Base-by-base conservation (phyloP, 2,113 vertebrate species). In the Pangasianodon gigas region DNA sequence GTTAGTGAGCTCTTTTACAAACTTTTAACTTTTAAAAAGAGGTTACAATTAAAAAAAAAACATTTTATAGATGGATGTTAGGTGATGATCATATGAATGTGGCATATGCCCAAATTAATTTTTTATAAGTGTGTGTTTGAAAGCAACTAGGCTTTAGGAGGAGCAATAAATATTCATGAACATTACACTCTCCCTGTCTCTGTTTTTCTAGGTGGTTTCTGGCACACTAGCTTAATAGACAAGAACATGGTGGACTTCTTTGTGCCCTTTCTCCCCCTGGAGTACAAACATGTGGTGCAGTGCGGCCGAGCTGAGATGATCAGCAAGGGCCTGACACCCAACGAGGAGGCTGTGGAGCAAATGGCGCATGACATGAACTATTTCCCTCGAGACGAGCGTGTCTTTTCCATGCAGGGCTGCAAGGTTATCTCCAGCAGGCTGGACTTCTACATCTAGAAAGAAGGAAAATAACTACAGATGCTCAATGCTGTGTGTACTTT, bases 241-340 rank as follows among this genome's bases (percentile, higher is more conserved):
- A 97, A 96, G 92, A 97, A 99, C 93, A 95, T 99, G 92, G 97
- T 99, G 26, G 98, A 99, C 91, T 98, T 97, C 90, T 99, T 98
- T 0, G 95, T 99, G 10, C 98, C 98, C 0, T 98, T 99, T 87
- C 95, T 99, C 48, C 98, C 98, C 6, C 94, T 99, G 96, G 98
- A 99, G 87, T 97, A 97, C 92, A 94, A 90, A 48, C 98, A 99
- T 0, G 95, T 99, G 29, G 95, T 98, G 62, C 97, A 97, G 96
- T 99, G 98, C 1, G 94, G 95, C 91, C 85, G 95, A 88, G 96
- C 96, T 0, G 97, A 98, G 92, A 95, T 99, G 91, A 87, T 89
- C 46, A 92, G 94, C 2, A 96, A 95, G 3, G 95, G 94, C 52
- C 90, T 92, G 0, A 0, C 7, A 0, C 91, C 95, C 0, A 92